Base-by-base conservation (phyloP, 2,888 invertebrate species). In the Limnephilus lunatus region DNA sequence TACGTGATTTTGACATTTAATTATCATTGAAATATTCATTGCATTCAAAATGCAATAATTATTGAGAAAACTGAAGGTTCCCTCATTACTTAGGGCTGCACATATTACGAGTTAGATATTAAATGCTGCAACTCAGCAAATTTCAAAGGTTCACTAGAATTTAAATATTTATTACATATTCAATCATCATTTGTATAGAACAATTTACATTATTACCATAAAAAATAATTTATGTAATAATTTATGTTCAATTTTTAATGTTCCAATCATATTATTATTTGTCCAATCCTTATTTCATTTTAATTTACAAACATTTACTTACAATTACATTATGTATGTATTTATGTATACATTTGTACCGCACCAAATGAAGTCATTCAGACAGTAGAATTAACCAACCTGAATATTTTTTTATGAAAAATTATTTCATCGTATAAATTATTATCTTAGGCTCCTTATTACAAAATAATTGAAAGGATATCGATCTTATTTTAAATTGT, bases 341-440 rank as follows among this genome's bases (percentile, higher is more conserved):
- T 30, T 25, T 87, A 68, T 30, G 87, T 87, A 87, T 87, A 87
- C 87, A 87, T 87, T 87, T 87, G 48, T 87, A 87, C 81, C 25
- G 89, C 80, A 89, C 81, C 89, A 89, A 89, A 89, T 89, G 89
- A 89, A 89, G 39, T 44, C 25, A 39, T 80, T 39, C 53, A 68
- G 68, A 68, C 86, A 53, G 86, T 86, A 48, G 39, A 86, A 44
- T 32, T 9, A 83, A 83, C 32, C 30, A 53, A 53, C 19, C 53
- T 53, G 53, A 53, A 68, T n/a, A 25, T 68, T 68, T 25, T 68
- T 68, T 0, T n/a, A 68, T 68, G 68, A 7, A 25, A 68, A n/a
- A n/a, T n/a, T 68, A 68, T 68, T 68, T 68, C 25, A 68, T 68
- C 68, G 68, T 68, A 68, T 68, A 68, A 68, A 68, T 68, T 68